These are phyloP conservation scores for Protobothrops mucrosquamatus DNA, from an alignment of 2,113 vertebrate genomes.

Conservation along the genomic window DNA sequence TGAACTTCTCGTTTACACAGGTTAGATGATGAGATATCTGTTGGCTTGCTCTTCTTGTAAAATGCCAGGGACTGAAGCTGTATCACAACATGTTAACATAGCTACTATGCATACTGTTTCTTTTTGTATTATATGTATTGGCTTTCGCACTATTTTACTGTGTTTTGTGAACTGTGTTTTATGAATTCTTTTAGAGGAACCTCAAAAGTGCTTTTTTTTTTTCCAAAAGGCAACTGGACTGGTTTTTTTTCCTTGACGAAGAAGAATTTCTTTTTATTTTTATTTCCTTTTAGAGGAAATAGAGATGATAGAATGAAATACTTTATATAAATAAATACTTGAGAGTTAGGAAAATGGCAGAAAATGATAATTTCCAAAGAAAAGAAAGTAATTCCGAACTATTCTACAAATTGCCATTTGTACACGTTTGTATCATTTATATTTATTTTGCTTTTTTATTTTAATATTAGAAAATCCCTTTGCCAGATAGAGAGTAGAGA, in stretches of 20 bases:
- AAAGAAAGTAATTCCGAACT: neutral
- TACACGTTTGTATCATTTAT: neutral
- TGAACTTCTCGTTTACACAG: no score
- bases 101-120: neutral
- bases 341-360: neutral
- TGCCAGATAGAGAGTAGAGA: constrained; percentile 31
- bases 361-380: neutral
- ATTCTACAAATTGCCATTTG: neutral
- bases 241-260: no score
- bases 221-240: no score
- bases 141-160: neutral
- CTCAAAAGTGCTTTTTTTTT: no score
- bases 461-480: neutral
- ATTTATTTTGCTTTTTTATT: neutral
- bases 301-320: neutral
- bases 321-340: neutral
- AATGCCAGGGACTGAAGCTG: no score
- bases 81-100: no score
- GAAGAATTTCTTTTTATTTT: no score
- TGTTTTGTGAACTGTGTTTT: neutral
- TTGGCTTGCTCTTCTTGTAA: no score
- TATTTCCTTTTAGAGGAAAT: no score
- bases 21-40: no score
- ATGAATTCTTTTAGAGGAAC: no score
- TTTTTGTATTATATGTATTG: neutral